Percentiles rank a stretch among this genome's conserved stretches.
phyloP scores from a whole-genome alignment of 1,140 invertebrate species.

The Papilio polytes region DNA sequence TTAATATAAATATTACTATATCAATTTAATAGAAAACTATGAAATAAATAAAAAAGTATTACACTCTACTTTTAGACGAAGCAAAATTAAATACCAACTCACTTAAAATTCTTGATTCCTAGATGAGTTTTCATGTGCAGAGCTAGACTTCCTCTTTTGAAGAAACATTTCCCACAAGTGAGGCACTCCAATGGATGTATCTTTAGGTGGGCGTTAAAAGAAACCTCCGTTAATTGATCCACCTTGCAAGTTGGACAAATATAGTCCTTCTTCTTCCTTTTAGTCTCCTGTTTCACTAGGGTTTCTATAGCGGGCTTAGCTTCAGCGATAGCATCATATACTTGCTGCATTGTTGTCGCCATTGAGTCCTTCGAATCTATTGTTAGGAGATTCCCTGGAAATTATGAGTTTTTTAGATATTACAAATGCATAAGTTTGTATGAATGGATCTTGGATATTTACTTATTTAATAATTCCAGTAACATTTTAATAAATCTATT shows the following conservation, averaged over 20 bases:
- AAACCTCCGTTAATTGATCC: slow-evolving; percentile 84
- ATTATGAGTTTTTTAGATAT: no score
- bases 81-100: slow-evolving; percentile 50
- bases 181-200: slow-evolving; percentile 92
- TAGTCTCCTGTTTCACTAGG: slow-evolving; percentile 83
- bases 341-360: slow-evolving; percentile 60
- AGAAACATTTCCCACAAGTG: slow-evolving; percentile 91
- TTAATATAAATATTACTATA: no score
- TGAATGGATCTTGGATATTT: no score
- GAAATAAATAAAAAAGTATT: no score
- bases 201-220: slow-evolving; percentile 89
- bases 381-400: slow-evolving; percentile 59
- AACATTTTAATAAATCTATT: no score
- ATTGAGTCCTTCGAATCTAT: slow-evolving; percentile 64
- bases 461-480: no score
- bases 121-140: slow-evolving; percentile 91
- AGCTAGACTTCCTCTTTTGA: slow-evolving; percentile 88
- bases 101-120: slow-evolving; percentile 89
- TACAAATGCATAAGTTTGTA: no score
- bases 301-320: slow-evolving; percentile 70
- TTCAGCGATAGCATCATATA: slow-evolving; percentile 63
- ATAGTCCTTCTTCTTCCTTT: slow-evolving; percentile 68
- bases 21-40: no score
- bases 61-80: not conserved
- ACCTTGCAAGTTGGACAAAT: slow-evolving; percentile 79